Conservation (phyloP, 1,140 invertebrate genomes). For the Lethrus apterus region DNA sequence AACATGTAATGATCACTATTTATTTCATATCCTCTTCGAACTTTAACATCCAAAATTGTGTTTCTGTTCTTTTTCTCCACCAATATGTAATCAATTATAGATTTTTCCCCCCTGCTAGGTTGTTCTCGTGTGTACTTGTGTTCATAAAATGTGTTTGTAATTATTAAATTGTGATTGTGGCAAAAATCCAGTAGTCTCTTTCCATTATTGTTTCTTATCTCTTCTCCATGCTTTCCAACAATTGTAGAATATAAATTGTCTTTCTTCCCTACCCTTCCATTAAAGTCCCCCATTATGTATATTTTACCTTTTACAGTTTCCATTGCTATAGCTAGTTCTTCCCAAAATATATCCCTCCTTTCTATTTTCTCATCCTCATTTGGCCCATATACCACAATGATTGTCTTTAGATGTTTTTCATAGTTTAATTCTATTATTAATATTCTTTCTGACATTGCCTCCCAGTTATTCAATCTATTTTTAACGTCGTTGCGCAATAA, state of each 20-base stretch:
- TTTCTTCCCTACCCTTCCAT: constrained; percentile 9
- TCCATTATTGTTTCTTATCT: constrained; percentile 15
- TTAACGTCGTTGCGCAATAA: neutral
- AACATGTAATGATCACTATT: constrained; percentile 21
- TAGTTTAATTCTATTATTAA: constrained; percentile 3
- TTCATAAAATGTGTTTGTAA: constrained; percentile 15
- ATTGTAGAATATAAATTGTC: neutral
- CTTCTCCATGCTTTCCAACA: constrained; percentile 11
- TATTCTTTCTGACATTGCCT: constrained; percentile 4
- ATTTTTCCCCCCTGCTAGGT: constrained; percentile 22
- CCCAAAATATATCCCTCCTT: constrained; percentile 1
- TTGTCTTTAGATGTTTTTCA: constrained; percentile 1
- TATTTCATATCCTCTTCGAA: constrained; percentile 20
- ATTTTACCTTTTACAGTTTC: neutral
- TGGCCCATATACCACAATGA: constrained; percentile 9
- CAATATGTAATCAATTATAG: constrained; percentile 23
- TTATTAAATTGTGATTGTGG: constrained; percentile 10
- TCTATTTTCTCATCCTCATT: constrained; percentile 5
- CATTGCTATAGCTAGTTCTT: neutral
- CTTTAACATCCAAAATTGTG: constrained; percentile 18
- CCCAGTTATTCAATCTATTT: constrained; percentile 2
- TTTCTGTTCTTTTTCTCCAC: constrained; percentile 13
- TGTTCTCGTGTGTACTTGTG: constrained; percentile 20
- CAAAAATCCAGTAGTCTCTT: constrained; percentile 14
- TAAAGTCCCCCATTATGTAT: constrained; percentile 3